Percentiles rank a stretch among this genome's conserved stretches.
These are phyloP conservation scores for Epsilonema sp. DNA, from an alignment of 2,888 invertebrate genomes.

Conservation along the genomic window DNA sequence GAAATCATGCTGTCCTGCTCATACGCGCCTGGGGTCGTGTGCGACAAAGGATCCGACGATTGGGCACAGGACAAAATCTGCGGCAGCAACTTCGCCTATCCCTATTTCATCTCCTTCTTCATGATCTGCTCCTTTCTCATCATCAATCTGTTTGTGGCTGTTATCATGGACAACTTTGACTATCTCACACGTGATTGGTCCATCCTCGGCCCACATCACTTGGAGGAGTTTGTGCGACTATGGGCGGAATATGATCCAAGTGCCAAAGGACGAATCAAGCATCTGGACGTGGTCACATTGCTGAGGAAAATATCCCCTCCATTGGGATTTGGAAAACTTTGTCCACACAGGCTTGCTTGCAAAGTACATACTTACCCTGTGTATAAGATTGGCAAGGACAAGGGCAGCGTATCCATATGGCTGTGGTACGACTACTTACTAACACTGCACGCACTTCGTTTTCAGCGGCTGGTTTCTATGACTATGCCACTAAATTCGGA, in stretches of 20 bases:
- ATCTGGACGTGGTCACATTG: conserved; percentile 81
- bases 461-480: conserved; percentile 87
- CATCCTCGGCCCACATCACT: conserved; percentile 94
- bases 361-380: conserved; percentile 40
- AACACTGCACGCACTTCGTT: no score
- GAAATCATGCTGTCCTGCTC: conserved; percentile 90
- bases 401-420: no score
- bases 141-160: conserved; percentile 91
- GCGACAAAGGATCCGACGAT: conserved; percentile 32
- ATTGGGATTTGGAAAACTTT: conserved; percentile 86
- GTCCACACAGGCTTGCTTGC: conserved; percentile 91
- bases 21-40: conserved; percentile 38
- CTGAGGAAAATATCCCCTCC: conserved; percentile 92
- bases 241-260: conserved; percentile 99
- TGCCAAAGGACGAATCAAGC: conserved; percentile 92
- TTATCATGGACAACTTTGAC: conserved; percentile 99
- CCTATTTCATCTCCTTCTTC: conserved; percentile 94
- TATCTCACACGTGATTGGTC: conserved; percentile 95
- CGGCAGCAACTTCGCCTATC: conserved; percentile 72
- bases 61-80: no score
- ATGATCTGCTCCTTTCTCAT: conserved; percentile 93
- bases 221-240: conserved; percentile 93
- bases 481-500: conserved; percentile 96
- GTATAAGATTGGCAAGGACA: no score
- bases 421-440: no score